Conservation (phyloP, 2,113 vertebrate genomes). For the Cercocebus atys region DNA sequence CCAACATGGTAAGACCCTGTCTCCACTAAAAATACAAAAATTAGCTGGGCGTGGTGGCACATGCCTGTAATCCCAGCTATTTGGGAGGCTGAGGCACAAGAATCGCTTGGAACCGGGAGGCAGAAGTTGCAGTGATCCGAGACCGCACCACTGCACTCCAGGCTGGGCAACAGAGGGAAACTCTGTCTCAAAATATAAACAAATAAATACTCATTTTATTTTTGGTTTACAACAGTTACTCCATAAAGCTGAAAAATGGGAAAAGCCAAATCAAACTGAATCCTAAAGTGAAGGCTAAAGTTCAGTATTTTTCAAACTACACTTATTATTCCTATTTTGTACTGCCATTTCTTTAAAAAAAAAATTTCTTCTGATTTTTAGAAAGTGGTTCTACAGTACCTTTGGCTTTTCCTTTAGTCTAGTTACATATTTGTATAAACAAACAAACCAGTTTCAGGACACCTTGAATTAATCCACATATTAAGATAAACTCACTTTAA, state of each 20-base stretch:
- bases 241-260: background rate
- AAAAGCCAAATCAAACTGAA: constrained; percentile 59
- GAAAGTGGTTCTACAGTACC: background rate
- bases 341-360: background rate
- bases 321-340: background rate
- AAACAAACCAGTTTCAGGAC: constrained; percentile 10
- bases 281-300: background rate
- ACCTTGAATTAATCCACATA: constrained; percentile 10
- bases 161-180: too few species aligned
- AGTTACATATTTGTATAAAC: constrained; percentile 12
- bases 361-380: background rate
- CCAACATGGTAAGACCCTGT: too few species aligned
- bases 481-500: constrained; percentile 34
- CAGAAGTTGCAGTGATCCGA: too few species aligned
- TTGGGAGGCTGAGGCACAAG: too few species aligned
- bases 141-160: too few species aligned
- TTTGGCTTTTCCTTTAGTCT: background rate
- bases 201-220: background rate
- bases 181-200: too few species aligned
- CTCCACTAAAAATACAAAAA: too few species aligned
- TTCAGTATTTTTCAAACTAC: constrained; percentile 37
- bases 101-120: too few species aligned
- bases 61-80: too few species aligned
- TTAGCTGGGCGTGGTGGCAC: too few species aligned
- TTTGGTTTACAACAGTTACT: background rate